Percentiles rank a stretch among this genome's conserved stretches.
phyloP scores from a whole-genome alignment of 2,888 invertebrate species.

The Drosophila cracens region DNA sequence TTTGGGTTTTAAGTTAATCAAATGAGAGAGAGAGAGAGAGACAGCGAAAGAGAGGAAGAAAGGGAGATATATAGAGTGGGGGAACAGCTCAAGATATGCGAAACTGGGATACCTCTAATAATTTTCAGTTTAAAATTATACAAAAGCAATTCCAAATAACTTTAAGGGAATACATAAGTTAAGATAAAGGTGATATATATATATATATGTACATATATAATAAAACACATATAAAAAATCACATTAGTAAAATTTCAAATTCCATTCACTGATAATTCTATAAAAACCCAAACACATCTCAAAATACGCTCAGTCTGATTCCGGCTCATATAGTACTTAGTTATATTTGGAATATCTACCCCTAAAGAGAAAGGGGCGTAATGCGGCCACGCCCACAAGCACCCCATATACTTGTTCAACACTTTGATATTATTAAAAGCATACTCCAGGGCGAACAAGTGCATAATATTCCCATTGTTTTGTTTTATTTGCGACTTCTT shows the following conservation, averaged over 20 bases:
- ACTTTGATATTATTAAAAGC: slow-evolving; percentile 76
- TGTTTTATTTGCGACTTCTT: slow-evolving; percentile 59
- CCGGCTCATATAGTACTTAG: slow-evolving; percentile 38
- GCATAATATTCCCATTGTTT: slow-evolving; percentile 85
- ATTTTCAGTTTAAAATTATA: slow-evolving; percentile 14
- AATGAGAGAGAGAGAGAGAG: slow-evolving; percentile 30
- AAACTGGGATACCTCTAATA: slow-evolving; percentile 10
- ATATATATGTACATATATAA: not conserved
- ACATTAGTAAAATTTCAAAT: slow-evolving; percentile 5
- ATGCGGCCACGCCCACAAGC: slow-evolving; percentile 51
- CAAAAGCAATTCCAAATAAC: slow-evolving; percentile 36
- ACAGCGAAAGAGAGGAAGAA: not conserved
- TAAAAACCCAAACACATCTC: not conserved
- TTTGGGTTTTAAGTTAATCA: slow-evolving; percentile 65
- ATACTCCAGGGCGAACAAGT: slow-evolving; percentile 80
- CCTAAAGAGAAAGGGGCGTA: slow-evolving; percentile 10
- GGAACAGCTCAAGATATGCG: not conserved
- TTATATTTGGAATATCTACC: slow-evolving; percentile 38
- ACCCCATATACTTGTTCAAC: slow-evolving; percentile 46
- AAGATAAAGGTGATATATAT: not conserved
- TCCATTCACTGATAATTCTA: not conserved
- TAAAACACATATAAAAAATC: not conserved
- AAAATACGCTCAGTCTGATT: slow-evolving; percentile 37
- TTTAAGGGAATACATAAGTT: not conserved
- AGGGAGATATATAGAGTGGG: not conserved